Base-by-base conservation (phyloP, 2,888 invertebrate species). In the Yponomeuta malinellus region DNA sequence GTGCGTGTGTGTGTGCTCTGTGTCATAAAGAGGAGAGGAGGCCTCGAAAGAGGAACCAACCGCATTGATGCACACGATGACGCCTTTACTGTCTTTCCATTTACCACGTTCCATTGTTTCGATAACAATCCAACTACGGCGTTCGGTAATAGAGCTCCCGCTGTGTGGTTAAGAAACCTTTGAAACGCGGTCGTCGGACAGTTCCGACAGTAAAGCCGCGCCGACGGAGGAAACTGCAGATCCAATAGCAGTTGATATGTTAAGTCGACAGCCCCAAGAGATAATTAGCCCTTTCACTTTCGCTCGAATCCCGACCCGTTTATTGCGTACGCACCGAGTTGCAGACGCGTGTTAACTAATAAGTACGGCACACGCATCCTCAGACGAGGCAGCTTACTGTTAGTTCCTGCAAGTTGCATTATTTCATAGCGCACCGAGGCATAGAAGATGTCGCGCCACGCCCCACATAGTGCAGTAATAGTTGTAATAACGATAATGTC, bases 261-360 rank as follows among this genome's bases (percentile, higher is more conserved):
- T 59, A 59, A 59, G 52, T 59, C 52, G 52, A 59, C 52, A 59
- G 15, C 65, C 33, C 23, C 33, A 31, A 33, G 29, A 65, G 29
- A 65, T 65, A 33, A 65, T 29, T 33, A 31, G 67, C 43, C 67
- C 37, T 67, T 67, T 67, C 67, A 67, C 67, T 67, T 67, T 67
- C 43, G 33, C 67, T 67, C 15, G 43, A 1, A 12, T 43, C 37
- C 67, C 33, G 67, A 33, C 37, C 33, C 65, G 29, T 65, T 65
- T 65, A 65, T 31, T 65, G 65, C 29, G 33, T 31, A 29, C 12
- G 6, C 10, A 65, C 10, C 29, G 29, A 10, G 12, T 9, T 29
- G 65, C 29, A 65, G 10, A 65, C 65, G 4, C 33, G 33, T 65
- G 65, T 31, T 59, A 59, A 59, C 52, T 59, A 59, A 15, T 59